Base-by-base conservation (phyloP, 2,888 invertebrate genomes). In the Stegophylla sp. region DNA sequence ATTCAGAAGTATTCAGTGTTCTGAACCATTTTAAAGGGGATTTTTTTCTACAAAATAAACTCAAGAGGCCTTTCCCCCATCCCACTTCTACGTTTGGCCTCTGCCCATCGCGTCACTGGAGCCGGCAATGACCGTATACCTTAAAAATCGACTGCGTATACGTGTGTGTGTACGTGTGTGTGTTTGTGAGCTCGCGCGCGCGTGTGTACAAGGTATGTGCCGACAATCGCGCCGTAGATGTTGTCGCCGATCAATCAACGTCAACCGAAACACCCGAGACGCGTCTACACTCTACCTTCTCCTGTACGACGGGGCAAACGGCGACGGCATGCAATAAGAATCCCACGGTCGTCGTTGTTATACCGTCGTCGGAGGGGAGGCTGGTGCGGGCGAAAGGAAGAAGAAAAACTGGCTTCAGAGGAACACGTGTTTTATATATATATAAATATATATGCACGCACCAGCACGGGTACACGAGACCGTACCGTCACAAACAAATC, bases 231-330 rank as follows among this genome's bases (percentile, higher is more conserved):
- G 26, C 34, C 48, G 48, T 71, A 43, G 59, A 79, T 69, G 48
- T 48, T 69, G 79, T 79, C 34, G 69, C 69, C 69, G 69, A 79
- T 79, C 79, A 79, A 79, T 79, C 79, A 79, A 67, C 48, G 79
- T 79, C 79, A 48, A 45, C 28, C 23, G 48, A 69, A 67, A 77
- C 59, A 59, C 67, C 77, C 69, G 56, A 59, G 56, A 66, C 51
- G 12, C 53, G 12, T 64, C 43, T 9, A 56, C 63, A 41, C 53
- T 48, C 53, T 43, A 15, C n/a, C n/a, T n/a, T n/a, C n/a, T n/a
- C n/a, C n/a, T n/a, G 12, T 23, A 20, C 9, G n/a, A 12, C 45
- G 26, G 20, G 20, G 26, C 59, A 34, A n/a, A 17, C 23, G 28
- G 59, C 15, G 2, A 20, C 61, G 26, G 13, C 61, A 15, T 26